phyloP scores from a whole-genome alignment of 2,797 vertebrate genomes.

The Aplochiton taeniatus region DNA sequence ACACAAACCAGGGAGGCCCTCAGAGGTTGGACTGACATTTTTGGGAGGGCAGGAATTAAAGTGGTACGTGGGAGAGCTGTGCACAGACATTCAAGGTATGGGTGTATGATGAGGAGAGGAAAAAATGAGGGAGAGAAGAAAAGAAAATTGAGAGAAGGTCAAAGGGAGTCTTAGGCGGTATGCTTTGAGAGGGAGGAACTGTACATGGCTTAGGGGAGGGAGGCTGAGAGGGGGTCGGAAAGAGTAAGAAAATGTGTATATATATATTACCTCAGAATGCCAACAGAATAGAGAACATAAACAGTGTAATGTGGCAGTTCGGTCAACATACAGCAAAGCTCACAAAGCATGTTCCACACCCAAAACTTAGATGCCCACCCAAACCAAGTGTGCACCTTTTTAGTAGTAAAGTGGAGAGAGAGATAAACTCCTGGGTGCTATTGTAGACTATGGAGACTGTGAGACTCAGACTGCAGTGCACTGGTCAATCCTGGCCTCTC shows the following conservation, averaged over 20 bases:
- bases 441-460: background rate
- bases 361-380: too few relatives aligned
- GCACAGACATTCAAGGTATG: background rate
- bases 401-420: background rate
- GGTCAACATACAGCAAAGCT: too few relatives aligned
- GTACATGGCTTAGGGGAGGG: too few relatives aligned
- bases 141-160: background rate
- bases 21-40: constrained; percentile 40
- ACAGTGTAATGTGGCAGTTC: too few relatives aligned
- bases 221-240: background rate
- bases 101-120: background rate
- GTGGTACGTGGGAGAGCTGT: constrained; percentile 9
- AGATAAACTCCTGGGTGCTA: background rate
- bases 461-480: constrained; percentile 9
- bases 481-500: constrained; percentile 25
- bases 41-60: constrained; percentile 27
- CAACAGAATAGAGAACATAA: too few relatives aligned
- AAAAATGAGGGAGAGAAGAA: background rate
- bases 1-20: constrained; percentile 9
- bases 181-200: background rate
- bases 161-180: background rate
- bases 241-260: too few relatives aligned
- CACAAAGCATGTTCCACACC: too few relatives aligned
- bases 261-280: too few relatives aligned
- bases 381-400: too few relatives aligned